These are phyloP conservation scores for Pseudopodoces humilis DNA, from an alignment of 2,113 vertebrate species.

Conservation along the genomic window DNA sequence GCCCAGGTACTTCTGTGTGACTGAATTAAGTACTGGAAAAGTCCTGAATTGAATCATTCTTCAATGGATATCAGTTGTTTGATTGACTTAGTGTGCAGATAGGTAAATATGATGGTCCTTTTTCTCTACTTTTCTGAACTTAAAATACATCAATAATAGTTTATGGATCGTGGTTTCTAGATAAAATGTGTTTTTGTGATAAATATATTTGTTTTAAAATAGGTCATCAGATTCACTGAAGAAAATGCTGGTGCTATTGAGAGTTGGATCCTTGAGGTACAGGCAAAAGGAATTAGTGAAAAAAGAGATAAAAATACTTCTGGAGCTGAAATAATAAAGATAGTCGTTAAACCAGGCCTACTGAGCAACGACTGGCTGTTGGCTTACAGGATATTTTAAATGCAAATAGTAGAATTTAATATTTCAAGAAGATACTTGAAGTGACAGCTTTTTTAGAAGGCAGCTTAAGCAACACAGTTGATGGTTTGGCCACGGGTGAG, in stretches of 20 bases:
- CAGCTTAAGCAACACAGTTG: rapidly evolving
- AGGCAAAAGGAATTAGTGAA: background rate
- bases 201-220: background rate
- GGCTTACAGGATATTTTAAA: background rate
- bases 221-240: background rate
- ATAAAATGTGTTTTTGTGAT: background rate
- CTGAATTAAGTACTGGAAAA: background rate
- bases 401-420: background rate
- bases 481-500: background rate
- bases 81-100: background rate
- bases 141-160: background rate
- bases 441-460: background rate
- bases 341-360: background rate
- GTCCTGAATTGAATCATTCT: background rate
- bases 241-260: background rate
- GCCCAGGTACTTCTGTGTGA: background rate
- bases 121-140: background rate
- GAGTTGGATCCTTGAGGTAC: background rate
- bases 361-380: background rate
- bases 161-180: background rate
- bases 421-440: background rate
- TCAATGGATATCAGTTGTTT: background rate
- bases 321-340: background rate
- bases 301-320: background rate
- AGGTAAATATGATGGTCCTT: background rate